Evolutionary conservation across 2,113 vertebrate species (phyloP).

Genomic region (Lagenorhynchus albirostris): DNA sequence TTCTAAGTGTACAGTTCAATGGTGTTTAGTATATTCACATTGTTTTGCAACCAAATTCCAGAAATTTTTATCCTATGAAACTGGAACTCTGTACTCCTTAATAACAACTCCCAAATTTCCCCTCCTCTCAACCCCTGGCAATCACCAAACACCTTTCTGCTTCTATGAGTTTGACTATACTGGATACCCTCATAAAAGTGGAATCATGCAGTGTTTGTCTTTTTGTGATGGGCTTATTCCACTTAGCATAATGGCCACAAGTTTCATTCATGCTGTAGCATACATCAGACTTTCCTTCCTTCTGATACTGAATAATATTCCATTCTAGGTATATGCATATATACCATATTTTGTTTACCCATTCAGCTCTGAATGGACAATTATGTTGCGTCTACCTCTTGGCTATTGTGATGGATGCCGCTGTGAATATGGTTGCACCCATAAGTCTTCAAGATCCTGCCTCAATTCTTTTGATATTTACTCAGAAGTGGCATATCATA

Average conservation of each 20-base stretch:
- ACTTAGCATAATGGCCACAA: not conserved
- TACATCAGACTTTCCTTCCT: not conserved
- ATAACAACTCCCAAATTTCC: not conserved
- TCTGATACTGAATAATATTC: not conserved
- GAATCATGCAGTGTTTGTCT: not conserved
- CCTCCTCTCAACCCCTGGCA: not conserved
- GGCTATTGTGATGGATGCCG: not conserved
- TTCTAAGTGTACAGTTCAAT: not conserved
- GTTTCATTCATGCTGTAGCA: not conserved
- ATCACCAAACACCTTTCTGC: not conserved
- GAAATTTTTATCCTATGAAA: not conserved
- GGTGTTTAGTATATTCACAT: not conserved
- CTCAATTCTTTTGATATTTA: not conserved
- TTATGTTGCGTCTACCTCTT: not conserved
- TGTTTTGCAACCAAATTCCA: not conserved
- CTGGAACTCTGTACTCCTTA: not conserved
- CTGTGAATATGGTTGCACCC: not conserved
- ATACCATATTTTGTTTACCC: not conserved
- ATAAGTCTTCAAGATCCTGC: not conserved
- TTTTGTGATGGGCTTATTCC: not conserved
- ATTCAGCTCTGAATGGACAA: not conserved
- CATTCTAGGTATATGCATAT: not conserved
- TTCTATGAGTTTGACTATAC: not conserved
- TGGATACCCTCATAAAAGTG: not conserved
- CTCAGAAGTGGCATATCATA: not conserved